Conservation (phyloP, 2,888 invertebrate genomes). For the Ethmia dodecea region DNA sequence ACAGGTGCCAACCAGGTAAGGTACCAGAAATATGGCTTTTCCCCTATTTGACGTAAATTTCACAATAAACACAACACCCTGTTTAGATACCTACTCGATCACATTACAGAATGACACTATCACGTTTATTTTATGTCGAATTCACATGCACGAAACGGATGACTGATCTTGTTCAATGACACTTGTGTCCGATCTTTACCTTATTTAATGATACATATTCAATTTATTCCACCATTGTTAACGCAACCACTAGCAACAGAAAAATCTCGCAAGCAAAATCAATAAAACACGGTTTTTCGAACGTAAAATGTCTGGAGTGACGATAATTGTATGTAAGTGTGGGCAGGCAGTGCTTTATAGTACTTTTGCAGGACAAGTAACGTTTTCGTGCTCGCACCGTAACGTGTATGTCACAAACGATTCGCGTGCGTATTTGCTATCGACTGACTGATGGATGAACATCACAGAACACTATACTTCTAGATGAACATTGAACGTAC, state of each 20-base stretch:
- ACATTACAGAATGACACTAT: conserved; percentile 35
- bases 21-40: conserved; percentile 34
- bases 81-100: conserved; percentile 20
- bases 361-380: conserved; percentile 16
- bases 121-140: conserved; percentile 37
- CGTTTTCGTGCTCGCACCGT: conserved; percentile 42
- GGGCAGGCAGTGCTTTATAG: conserved; percentile 25
- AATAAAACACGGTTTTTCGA: conserved; percentile 42
- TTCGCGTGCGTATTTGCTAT: conserved; percentile 42
- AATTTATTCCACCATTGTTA: conserved; percentile 30
- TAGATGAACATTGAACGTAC: no score
- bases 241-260: conserved; percentile 31
- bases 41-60: conserved; percentile 23
- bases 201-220: conserved; percentile 35
- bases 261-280: conserved; percentile 45
- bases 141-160: conserved; percentile 55
- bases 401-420: conserved; percentile 33
- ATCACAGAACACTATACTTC: no score
- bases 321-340: conserved; percentile 49
- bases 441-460: conserved; percentile 30
- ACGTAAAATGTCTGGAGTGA: conserved; percentile 22
- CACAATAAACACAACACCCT: conserved; percentile 22
- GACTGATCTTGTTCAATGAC: conserved; percentile 56
- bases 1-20: conserved; percentile 55
- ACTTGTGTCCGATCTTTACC: conserved; percentile 42